These are phyloP conservation scores for Anastrepha obliqua DNA, from an alignment of 1,140 invertebrate genomes.

Conservation along the genomic window DNA sequence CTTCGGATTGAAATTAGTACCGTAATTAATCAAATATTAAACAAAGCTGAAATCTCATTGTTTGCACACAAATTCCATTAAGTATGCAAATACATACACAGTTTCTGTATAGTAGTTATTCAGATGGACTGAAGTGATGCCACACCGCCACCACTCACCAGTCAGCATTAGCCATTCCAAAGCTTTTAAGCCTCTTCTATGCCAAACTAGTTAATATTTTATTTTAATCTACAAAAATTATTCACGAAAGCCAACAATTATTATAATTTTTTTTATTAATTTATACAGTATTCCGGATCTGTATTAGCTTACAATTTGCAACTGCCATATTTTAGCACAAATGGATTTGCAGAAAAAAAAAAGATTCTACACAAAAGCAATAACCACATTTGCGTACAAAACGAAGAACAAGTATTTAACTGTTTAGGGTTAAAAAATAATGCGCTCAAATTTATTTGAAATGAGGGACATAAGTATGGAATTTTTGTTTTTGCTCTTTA, in stretches of 20 bases:
- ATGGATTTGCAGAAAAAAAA: not conserved
- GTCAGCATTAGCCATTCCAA: not conserved
- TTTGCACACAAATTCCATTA: too few relatives aligned
- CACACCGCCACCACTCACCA: not conserved
- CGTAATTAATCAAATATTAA: constrained; percentile 13
- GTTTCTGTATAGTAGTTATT: too few relatives aligned
- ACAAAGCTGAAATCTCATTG: too few relatives aligned
- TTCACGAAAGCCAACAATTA: not conserved
- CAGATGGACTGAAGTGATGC: too few relatives aligned
- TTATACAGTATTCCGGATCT: constrained; percentile 47
- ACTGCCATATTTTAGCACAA: constrained; percentile 26
- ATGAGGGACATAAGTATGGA: not conserved
- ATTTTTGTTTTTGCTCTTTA: not conserved
- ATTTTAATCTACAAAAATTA: not conserved
- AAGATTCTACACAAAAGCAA: not conserved
- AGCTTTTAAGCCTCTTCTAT: not conserved
- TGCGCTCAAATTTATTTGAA: constrained; percentile 7
- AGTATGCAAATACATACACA: too few relatives aligned
- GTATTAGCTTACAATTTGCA: not conserved
- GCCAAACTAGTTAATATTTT: not conserved
- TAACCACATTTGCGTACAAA: not conserved
- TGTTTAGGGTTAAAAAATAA: not conserved
- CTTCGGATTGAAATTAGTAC: not conserved
- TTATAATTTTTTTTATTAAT: constrained; percentile 4
- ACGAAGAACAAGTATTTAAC: not conserved